A percentile compares a stretch with the other conserved stretches of the same genome.
These are phyloP conservation scores for Monochamus alternatus DNA, from an alignment of 2,888 invertebrate genomes.

Conservation along the genomic window DNA sequence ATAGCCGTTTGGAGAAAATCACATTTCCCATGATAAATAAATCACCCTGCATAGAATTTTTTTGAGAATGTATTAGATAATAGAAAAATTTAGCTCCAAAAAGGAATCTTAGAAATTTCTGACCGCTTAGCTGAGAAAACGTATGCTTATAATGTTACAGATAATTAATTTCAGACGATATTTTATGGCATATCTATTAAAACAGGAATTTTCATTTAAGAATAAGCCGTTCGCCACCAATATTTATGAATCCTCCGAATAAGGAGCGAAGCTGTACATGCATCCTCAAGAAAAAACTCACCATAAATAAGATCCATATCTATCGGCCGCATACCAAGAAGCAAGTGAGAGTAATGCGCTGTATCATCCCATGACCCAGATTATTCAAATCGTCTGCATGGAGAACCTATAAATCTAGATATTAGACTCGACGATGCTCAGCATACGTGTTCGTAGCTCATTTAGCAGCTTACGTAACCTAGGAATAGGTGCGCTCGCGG, in stretches of 20 bases:
- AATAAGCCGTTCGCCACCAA: not conserved
- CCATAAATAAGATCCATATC: slow-evolving; percentile 2
- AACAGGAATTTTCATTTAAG: not conserved
- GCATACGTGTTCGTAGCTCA: slow-evolving; percentile 10
- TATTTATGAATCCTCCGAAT: not conserved
- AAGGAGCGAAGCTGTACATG: not conserved
- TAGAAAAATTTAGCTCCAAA: no score
- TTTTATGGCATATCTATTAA: not conserved
- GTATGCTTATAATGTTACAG: no score
- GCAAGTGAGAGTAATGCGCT: slow-evolving; percentile 38
- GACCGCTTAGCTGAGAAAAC: no score
- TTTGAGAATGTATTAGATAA: no score
- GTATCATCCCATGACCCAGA: slow-evolving; percentile 45
- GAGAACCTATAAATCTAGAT: slow-evolving; percentile 47
- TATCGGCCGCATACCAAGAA: slow-evolving; percentile 21
- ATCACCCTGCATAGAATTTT: no score
- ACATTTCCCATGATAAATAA: no score
- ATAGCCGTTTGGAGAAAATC: no score
- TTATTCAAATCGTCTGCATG: slow-evolving; percentile 44
- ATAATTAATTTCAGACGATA: no score
- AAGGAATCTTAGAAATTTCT: no score
- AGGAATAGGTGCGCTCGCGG: slow-evolving; percentile 10
- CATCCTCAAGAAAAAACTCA: slow-evolving; percentile 10
- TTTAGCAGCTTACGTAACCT: slow-evolving; percentile 13
- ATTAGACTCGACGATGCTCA: slow-evolving; percentile 34